Conservation (phyloP, 2,113 vertebrate species). For the Corvus hawaiiensis region DNA sequence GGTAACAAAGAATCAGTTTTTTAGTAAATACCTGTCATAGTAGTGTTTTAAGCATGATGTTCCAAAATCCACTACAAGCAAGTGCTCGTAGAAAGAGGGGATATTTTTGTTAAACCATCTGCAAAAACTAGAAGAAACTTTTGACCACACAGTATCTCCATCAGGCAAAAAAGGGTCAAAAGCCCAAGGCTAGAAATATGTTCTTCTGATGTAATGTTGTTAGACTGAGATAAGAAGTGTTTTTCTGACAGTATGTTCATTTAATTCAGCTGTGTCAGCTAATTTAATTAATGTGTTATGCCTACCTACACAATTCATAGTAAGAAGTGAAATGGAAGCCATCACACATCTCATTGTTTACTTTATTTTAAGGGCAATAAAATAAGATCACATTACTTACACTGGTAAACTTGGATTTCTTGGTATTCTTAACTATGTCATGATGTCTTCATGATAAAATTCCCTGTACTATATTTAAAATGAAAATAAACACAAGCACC, state of each 20-base stretch:
- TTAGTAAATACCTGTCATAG: background rate
- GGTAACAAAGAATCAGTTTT: background rate
- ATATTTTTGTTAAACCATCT: background rate
- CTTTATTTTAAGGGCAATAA: background rate
- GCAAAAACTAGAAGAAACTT: background rate
- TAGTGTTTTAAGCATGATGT: background rate
- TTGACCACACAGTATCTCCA: background rate
- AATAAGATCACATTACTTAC: background rate
- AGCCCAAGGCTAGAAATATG: background rate
- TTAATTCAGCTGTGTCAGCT: background rate
- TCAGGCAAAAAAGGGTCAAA: background rate
- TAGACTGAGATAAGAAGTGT: background rate
- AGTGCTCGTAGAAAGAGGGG: background rate
- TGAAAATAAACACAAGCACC: background rate
- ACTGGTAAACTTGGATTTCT: background rate
- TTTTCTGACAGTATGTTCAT: background rate
- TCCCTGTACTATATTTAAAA: background rate
- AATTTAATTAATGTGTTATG: background rate
- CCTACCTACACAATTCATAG: background rate
- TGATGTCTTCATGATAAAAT: background rate
- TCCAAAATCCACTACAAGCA: background rate
- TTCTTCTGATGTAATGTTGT: background rate
- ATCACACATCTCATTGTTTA: background rate
- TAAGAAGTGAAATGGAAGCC: background rate
- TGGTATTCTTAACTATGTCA: background rate